Conservation (phyloP, 2,888 invertebrate species). For the Bursaphelenchus okinawaensis region DNA sequence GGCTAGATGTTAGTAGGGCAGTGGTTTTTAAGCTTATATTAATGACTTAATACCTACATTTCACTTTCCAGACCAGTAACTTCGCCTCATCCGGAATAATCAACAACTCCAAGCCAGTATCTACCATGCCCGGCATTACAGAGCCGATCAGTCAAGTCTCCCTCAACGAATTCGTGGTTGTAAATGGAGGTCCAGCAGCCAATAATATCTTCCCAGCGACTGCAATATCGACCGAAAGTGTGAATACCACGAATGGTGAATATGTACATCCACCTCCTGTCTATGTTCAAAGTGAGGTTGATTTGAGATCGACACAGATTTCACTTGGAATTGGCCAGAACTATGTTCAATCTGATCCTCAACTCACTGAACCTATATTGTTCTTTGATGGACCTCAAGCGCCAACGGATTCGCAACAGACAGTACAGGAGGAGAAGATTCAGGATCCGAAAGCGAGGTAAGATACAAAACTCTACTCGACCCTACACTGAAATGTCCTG, state of each 20-base stretch:
- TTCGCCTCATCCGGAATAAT: background rate
- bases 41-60: background rate
- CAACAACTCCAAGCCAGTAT: background rate
- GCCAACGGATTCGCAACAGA: background rate
- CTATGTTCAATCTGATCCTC: conserved; percentile 9
- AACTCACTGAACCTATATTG: background rate
- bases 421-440: conserved; percentile 5
- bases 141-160: background rate
- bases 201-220: background rate
- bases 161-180: background rate
- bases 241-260: background rate
- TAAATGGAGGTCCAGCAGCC: background rate
- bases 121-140: background rate
- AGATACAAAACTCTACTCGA: too few relatives aligned
- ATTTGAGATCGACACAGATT: background rate
- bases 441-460: conserved; percentile 1
- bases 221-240: background rate
- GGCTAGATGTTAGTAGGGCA: too few relatives aligned
- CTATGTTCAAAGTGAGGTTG: conserved; percentile 1
- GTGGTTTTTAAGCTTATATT: too few relatives aligned
- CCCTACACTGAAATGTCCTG: too few relatives aligned
- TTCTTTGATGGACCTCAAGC: background rate
- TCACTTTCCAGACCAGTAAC: background rate
- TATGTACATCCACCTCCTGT: background rate
- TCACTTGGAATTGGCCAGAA: background rate